Conservation (phyloP, 2,797 vertebrate genomes). For the Pseudotriccus pelzelni region DNA sequence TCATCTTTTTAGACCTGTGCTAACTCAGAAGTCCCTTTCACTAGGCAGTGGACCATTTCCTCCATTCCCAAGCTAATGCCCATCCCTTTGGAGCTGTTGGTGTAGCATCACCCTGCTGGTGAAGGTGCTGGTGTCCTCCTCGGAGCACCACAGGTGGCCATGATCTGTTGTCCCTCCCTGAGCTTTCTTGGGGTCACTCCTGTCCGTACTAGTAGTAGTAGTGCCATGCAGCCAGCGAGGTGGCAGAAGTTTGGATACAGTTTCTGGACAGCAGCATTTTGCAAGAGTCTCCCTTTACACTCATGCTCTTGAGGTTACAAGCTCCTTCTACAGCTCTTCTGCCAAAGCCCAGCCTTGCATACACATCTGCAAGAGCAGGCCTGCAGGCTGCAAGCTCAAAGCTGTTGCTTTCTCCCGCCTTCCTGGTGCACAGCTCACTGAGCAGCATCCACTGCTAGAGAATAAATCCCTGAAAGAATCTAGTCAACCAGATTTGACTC, state of each 20-base stretch:
- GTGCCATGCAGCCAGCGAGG: background rate
- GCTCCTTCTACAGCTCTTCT: background rate
- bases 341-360: background rate
- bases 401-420: background rate
- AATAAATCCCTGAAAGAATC: background rate
- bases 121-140: background rate
- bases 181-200: background rate
- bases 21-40: background rate
- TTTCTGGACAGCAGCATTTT: background rate
- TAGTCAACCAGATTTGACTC: fast-evolving
- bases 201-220: background rate
- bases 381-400: background rate
- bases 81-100: fast-evolving
- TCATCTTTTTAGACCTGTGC: background rate
- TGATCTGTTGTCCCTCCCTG: background rate
- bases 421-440: background rate
- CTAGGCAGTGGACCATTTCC: background rate
- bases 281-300: background rate
- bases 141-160: fast-evolving
- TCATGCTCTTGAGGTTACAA: fast-evolving
- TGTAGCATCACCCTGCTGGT: background rate
- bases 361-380: background rate
- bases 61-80: background rate
- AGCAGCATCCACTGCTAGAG: background rate
- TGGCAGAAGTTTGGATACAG: background rate